Percentiles rank a stretch among this genome's conserved stretches.
Evolutionary conservation across 2,888 invertebrate species (phyloP).

Genomic region (Malachius bipustulatus): DNA sequence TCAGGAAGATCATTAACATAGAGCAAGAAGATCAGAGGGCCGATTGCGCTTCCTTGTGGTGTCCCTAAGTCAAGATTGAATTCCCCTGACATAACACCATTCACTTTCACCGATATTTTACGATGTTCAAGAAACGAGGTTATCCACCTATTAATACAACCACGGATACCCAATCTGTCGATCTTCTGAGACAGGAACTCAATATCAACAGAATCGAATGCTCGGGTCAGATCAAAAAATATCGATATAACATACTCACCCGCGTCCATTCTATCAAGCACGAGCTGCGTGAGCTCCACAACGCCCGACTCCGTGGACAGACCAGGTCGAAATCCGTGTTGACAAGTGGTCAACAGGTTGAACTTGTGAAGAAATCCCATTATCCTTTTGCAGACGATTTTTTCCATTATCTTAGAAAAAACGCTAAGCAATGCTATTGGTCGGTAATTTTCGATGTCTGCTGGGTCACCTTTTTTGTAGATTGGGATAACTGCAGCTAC

Average conservation of each 20-base stretch:
- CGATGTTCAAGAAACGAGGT: neutral
- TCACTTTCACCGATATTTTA: neutral
- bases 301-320: neutral
- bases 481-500: neutral
- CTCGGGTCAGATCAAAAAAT: neutral
- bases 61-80: slow-evolving; percentile 6
- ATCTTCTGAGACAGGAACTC: neutral
- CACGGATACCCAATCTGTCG: neutral
- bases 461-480: neutral
- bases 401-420: neutral
- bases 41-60: slow-evolving; percentile 9
- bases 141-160: neutral
- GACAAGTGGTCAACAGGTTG: neutral
- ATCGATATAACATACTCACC: neutral
- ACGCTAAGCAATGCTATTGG: neutral
- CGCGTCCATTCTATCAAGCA: neutral
- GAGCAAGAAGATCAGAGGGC: slow-evolving; percentile 9
- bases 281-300: neutral
- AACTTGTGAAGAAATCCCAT: neutral
- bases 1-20: slow-evolving; percentile 10
- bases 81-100: neutral
- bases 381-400: neutral
- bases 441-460: neutral
- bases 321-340: neutral
- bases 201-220: neutral